Conservation (phyloP, 1,140 invertebrate genomes). For the Lerema accius region DNA sequence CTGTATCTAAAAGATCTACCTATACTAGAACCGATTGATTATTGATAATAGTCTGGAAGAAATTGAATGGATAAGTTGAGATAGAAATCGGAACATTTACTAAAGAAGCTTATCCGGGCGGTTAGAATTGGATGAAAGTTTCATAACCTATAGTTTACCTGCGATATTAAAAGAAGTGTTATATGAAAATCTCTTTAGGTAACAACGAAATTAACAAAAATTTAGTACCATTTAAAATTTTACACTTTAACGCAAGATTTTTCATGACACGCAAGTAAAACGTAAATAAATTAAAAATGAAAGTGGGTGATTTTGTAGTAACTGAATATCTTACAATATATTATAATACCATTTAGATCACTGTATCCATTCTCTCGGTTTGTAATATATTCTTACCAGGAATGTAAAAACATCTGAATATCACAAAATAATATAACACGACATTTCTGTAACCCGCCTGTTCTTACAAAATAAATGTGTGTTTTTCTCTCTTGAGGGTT, state of each 20-base stretch:
- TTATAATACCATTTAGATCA: no score
- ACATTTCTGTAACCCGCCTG: constrained; percentile 8
- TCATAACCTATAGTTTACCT: neutral
- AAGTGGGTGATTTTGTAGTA: no score
- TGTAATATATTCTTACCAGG: no score
- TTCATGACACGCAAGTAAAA: no score
- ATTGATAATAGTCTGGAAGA: constrained; percentile 25
- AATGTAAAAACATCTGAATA: no score
- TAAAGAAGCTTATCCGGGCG: constrained; percentile 10
- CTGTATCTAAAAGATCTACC: neutral
- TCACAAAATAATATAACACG: constrained; percentile 16
- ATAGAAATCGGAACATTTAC: constrained; percentile 19
- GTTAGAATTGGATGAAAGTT: constrained; percentile 23
- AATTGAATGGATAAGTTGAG: constrained; percentile 24
- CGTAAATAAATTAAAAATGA: no score
- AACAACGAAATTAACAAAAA: no score
- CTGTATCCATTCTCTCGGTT: no score
- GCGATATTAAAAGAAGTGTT: neutral
- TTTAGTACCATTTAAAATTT: no score
- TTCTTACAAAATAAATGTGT: constrained; percentile 22
- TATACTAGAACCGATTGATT: constrained; percentile 4
- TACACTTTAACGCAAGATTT: no score
- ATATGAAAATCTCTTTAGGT: no score
- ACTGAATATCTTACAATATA: no score
- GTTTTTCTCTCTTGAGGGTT: constrained; percentile 17